These are phyloP conservation scores for Bergia puertoricense DNA, from an alignment of 92 coral and sea anemone genomes.

Conservation along the genomic window DNA sequence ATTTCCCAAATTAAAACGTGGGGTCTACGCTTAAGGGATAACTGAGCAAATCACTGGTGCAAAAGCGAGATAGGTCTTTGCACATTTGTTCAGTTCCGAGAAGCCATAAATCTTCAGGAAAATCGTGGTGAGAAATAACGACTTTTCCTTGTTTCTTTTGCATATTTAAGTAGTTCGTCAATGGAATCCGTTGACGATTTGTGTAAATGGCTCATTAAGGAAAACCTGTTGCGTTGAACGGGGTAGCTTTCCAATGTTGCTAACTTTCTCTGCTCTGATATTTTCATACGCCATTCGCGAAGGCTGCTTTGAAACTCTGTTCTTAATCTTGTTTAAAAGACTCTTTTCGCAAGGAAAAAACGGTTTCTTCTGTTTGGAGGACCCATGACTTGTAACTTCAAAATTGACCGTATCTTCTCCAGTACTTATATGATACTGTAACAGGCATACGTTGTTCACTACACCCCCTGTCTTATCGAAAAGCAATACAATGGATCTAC, in stretches of 20 bases:
- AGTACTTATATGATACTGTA: slow-evolving; percentile 40
- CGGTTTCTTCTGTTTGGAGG: slow-evolving; percentile 25
- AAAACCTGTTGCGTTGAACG: slow-evolving; percentile 30
- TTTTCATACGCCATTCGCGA: slow-evolving; percentile 30
- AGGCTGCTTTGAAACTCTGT: slow-evolving; percentile 23
- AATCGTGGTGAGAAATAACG: slow-evolving; percentile 36
- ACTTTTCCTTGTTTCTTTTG: slow-evolving; percentile 28
- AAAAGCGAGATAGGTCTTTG: slow-evolving; percentile 33
- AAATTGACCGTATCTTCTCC: slow-evolving; percentile 45
- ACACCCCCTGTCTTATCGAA: slow-evolving; percentile 40
- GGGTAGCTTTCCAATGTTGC: slow-evolving; percentile 20
- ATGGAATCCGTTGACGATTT: slow-evolving; percentile 19
- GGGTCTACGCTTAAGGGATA: slow-evolving; percentile 36
- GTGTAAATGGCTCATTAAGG: slow-evolving; percentile 3
- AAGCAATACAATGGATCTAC: slow-evolving; percentile 43
- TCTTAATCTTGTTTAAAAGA: slow-evolving; percentile 19
- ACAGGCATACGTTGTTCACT: slow-evolving; percentile 35
- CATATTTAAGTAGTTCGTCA: slow-evolving; percentile 35
- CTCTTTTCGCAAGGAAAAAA: slow-evolving; percentile 38
- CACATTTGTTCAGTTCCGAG: slow-evolving; percentile 43
- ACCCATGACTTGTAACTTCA: slow-evolving; percentile 44
- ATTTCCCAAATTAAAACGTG: slow-evolving; percentile 41
- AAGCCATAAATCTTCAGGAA: slow-evolving; percentile 16
- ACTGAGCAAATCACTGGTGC: slow-evolving; percentile 35
- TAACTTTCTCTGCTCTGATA: slow-evolving; percentile 23